Base-by-base conservation (phyloP, 2,888 invertebrate species). In the Nemotelus nigrinus region DNA sequence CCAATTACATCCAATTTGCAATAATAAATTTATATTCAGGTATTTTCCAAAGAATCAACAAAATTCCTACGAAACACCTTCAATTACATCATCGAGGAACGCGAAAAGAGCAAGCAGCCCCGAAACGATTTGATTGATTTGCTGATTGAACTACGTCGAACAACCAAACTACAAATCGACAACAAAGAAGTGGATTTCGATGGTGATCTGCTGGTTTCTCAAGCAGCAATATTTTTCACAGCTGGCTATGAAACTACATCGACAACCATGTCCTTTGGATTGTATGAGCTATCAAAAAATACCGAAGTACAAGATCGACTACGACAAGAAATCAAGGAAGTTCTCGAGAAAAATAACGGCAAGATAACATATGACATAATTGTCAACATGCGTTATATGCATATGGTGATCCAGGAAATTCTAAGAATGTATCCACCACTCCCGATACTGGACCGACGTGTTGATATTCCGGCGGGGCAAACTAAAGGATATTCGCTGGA, bases 71-170 rank as follows among this genome's bases (percentile, higher is more conserved):
- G 87, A 0, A 79, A 78, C 0, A 83, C 84, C 0, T 87, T 89
- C 2, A 84, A 83, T 78, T 83, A 86, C 2, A 87, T 88, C 0
- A 87, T 90, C 64, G 72, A 82, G 0, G 84, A 87, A 8, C 84
- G 90, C 2, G 85, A 87, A 75, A 82, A 84, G 8, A 85, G 84
- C 3, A 88, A 86, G 3, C 72, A 80, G 0, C 83, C 83, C 6
- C 84, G 89, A 7, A 86, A 88, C 72, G 90, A 90, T 82, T 85
- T 90, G 1, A 86, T 90, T 60, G 89, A 90, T 80, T 81, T 88
- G 3, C 81, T 90, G 8, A 83, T 90, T 53, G 85, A 86, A 2
- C 78, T 89, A 3, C 87, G 85, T 48, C 83, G 85, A 70, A 84
- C 85, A 65, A 81, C 82, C 0, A 80, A 79, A 8, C 47, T 77